phyloP scores from a whole-genome alignment of 2,888 invertebrate species.

The Acronicta psi region DNA sequence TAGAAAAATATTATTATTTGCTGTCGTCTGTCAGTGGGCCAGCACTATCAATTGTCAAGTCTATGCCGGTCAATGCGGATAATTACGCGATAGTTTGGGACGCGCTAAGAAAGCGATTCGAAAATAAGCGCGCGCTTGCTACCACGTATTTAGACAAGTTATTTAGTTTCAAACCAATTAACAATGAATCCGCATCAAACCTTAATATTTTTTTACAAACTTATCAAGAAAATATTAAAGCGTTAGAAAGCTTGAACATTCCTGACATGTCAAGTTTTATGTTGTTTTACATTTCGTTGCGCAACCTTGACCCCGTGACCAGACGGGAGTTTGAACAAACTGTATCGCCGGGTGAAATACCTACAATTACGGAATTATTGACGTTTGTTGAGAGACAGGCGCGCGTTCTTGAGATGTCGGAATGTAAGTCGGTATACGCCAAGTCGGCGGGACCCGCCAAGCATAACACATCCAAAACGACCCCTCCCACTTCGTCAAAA shows the following conservation, averaged over 20 bases:
- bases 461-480: neutral
- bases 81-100: constrained; percentile 2
- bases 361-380: neutral
- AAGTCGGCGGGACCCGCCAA: neutral
- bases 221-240: constrained; percentile 3
- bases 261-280: constrained; percentile 8
- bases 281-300: constrained; percentile 7
- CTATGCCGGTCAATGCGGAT: constrained; percentile 6
- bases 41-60: constrained; percentile 2
- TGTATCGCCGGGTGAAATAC: neutral
- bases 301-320: constrained; percentile 5
- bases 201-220: constrained; percentile 5
- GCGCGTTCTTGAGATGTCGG: neutral
- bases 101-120: neutral
- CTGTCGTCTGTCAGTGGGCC: constrained; percentile 4
- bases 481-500: neutral
- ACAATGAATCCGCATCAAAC: neutral
- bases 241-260: constrained; percentile 6
- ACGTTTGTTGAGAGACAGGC: neutral
- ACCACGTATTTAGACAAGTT: constrained; percentile 3
- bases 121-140: constrained; percentile 4
- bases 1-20: constrained; percentile 3
- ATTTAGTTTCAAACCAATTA: neutral
- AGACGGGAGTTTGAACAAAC: constrained; percentile 13
- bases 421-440: neutral